Evolutionary conservation across 1,140 invertebrate genomes (phyloP), one percentile per base, ranked within the genome.

Genomic region (Drosophila paulistorum): DNA sequence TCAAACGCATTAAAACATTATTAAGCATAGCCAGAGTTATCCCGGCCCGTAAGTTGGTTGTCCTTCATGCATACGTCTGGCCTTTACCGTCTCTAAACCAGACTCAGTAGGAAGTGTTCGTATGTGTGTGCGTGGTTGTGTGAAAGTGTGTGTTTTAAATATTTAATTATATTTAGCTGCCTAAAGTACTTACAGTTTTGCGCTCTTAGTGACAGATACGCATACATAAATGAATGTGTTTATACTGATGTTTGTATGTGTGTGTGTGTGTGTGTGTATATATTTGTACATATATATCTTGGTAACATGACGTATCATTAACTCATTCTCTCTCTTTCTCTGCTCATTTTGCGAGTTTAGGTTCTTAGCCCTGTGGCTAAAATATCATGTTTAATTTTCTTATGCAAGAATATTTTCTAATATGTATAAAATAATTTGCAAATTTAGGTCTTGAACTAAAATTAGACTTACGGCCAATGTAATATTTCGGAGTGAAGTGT

Each of bases 111-210:
- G 37, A 45, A 74, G 71, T 59, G 20, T 26, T 2, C 3, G 51
- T 41, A 26, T 39, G 42, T 48, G 55, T 33, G 65, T 37, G 62
- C 42, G 67, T 64, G 35, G 54, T 35, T 65, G 42, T 70, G 67
- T 57, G 51, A 68, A 68, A 65, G 71, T 71, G 68, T 77, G 69
- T 78, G 66, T 68, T 70, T 80, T 87, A 80, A 87, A 87, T 87
- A 87, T 87, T 87, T 87, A 87, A 87, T 87, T 87, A 87, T 87
- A 89, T 87, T 87, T 87, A 89, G 83, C 83, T 87, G 84, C 77
- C 83, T 77, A 83, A 87, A 87, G 84, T 87, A 89, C 79, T 87
- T 87, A 89, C 84, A 87, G 77, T 83, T 87, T 83, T 87, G 83
- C 83, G 83, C 83, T 87, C 83, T 79, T 79, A 82, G 76, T 87